Percentiles rank a stretch among this genome's conserved stretches.
phyloP scores from a whole-genome alignment of 2,888 invertebrate species.

The Minunthozetes semirufus region DNA sequence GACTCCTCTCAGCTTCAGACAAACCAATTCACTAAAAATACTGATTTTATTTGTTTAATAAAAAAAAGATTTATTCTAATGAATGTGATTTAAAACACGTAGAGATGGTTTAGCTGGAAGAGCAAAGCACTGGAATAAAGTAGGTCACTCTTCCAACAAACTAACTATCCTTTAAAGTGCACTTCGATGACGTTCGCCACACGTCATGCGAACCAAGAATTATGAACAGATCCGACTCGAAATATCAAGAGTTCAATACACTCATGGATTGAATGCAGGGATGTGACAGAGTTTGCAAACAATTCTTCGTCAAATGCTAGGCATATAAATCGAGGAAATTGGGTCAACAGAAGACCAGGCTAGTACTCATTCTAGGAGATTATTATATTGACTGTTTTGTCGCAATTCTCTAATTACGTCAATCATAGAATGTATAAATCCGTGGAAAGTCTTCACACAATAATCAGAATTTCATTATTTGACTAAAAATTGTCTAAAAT shows the following conservation, averaged over 20 bases:
- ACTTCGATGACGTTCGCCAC: conserved; percentile 5
- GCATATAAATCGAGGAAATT: conserved; percentile 11
- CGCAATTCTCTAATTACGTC: no score
- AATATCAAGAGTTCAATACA: conserved; percentile 29
- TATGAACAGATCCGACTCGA: conserved; percentile 17
- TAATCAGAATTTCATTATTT: no score
- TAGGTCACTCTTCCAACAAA: conserved; percentile 13
- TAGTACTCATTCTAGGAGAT: background rate
- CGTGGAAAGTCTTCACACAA: no score
- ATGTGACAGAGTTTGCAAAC: background rate
- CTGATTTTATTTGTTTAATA: no score
- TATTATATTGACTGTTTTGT: background rate
- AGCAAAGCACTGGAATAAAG: background rate
- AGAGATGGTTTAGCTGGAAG: background rate
- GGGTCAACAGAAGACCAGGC: conserved; percentile 11
- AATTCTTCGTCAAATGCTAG: background rate
- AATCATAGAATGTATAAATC: no score
- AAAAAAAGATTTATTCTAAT: no score
- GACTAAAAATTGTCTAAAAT: no score
- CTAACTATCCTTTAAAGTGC: conserved; percentile 25
- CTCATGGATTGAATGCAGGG: conserved; percentile 11
- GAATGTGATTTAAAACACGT: background rate
- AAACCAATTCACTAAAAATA: no score
- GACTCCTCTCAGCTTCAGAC: no score
- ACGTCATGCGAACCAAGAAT: conserved; percentile 11